Evolutionary conservation across 2,888 invertebrate species (phyloP).

Genomic region (Dryobota labecula): DNA sequence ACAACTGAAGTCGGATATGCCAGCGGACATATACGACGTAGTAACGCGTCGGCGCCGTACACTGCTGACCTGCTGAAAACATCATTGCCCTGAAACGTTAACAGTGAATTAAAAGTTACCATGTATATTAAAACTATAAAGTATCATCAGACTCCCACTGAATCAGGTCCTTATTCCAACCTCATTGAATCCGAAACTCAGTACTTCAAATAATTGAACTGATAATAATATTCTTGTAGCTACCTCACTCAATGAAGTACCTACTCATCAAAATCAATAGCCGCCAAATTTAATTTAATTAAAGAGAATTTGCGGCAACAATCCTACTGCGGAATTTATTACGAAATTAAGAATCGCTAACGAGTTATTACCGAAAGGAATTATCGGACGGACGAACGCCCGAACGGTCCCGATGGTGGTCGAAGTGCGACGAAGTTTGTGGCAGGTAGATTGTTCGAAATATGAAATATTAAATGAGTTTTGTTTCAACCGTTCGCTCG

Average conservation of each 20-base stretch:
- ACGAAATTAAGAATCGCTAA: slow-evolving; percentile 69
- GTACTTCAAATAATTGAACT: slow-evolving; percentile 26
- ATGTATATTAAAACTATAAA: background rate
- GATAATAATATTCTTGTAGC: slow-evolving; percentile 23
- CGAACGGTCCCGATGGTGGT: slow-evolving; percentile 12
- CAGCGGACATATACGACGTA: too few species aligned
- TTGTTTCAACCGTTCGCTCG: slow-evolving; percentile 31
- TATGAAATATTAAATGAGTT: slow-evolving; percentile 54
- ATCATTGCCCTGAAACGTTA: too few species aligned
- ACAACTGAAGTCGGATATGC: too few species aligned
- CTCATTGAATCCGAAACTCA: slow-evolving; percentile 17
- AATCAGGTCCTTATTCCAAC: background rate
- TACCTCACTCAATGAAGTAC: slow-evolving; percentile 47
- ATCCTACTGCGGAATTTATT: slow-evolving; percentile 68
- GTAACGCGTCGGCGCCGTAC: too few species aligned
- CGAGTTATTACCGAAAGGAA: slow-evolving; percentile 63
- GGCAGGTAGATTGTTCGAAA: slow-evolving; percentile 36
- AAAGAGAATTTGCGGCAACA: slow-evolving; percentile 64
- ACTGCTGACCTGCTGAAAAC: too few species aligned
- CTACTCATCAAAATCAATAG: slow-evolving; percentile 64
- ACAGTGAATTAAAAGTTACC: too few species aligned
- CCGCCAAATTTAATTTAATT: slow-evolving; percentile 69
- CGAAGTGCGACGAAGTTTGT: slow-evolving; percentile 39
- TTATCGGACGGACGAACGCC: slow-evolving; percentile 15
- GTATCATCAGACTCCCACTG: background rate